Percentiles rank a stretch among this genome's conserved stretches.
Evolutionary conservation across 2,888 invertebrate genomes (phyloP).

Genomic region (Cheilosia soror): DNA sequence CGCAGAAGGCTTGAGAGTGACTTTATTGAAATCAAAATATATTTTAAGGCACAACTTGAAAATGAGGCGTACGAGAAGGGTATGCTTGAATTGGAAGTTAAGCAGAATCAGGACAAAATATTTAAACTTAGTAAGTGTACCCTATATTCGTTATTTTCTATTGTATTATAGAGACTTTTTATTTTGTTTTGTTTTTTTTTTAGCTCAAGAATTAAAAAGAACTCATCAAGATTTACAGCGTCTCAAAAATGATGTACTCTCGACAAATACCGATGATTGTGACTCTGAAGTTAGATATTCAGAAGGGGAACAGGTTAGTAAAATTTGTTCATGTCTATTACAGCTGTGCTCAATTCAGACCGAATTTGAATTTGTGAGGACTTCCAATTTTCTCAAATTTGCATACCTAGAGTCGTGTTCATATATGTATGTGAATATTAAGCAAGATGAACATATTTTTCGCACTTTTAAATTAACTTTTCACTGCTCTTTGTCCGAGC

Average conservation of each 20-base stretch:
- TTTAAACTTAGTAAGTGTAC: conserved; percentile 77
- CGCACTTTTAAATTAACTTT: too few relatives aligned
- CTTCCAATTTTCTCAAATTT: too few relatives aligned
- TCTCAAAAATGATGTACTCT: conserved; percentile 77
- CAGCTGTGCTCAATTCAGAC: too few relatives aligned
- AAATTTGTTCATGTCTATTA: background rate
- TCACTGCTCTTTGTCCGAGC: too few relatives aligned
- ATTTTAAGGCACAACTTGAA: conserved; percentile 79
- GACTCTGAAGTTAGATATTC: conserved; percentile 69
- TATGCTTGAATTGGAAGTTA: conserved; percentile 80
- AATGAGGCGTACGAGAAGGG: conserved; percentile 81
- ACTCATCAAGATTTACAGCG: conserved; percentile 77
- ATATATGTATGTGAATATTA: too few relatives aligned
- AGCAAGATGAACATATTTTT: too few relatives aligned
- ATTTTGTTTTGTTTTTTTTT: conserved; percentile 9
- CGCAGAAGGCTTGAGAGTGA: background rate
- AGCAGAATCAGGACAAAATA: conserved; percentile 79
- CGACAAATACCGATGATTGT: conserved; percentile 74
- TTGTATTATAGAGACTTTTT: background rate
- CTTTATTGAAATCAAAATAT: background rate
- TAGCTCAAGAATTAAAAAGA: conserved; percentile 77
- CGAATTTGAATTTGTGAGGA: too few relatives aligned
- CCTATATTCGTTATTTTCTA: background rate
- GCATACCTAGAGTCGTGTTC: too few relatives aligned
- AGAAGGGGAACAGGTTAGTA: conserved; percentile 76